Percentiles rank a stretch among this genome's conserved stretches.
Evolutionary conservation across 2,797 vertebrate genomes (phyloP).

Genomic region (Bucorvus abyssinicus): DNA sequence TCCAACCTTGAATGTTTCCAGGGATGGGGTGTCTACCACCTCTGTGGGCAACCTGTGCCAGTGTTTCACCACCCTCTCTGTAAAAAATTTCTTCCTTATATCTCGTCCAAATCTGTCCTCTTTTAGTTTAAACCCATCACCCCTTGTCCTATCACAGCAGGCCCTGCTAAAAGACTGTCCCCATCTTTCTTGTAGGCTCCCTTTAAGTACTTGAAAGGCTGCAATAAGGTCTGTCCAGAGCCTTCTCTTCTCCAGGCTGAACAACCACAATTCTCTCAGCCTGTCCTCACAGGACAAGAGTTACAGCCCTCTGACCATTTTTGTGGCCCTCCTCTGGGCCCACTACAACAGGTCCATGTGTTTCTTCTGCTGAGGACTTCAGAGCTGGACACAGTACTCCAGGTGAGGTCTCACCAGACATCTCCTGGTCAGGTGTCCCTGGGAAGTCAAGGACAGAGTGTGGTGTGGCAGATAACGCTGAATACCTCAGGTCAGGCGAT

Average conservation of each 20-base stretch:
- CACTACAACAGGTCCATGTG: not conserved
- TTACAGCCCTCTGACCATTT: not conserved
- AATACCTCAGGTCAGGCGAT: accelerated
- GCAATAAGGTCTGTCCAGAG: not conserved
- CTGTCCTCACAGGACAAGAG: not conserved
- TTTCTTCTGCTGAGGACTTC: not conserved
- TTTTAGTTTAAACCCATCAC: not conserved
- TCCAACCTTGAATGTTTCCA: not conserved
- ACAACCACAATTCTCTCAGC: not conserved
- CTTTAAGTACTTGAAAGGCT: not conserved
- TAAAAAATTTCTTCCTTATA: not conserved
- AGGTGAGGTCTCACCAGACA: not conserved
- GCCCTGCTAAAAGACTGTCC: not conserved
- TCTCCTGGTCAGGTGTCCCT: accelerated
- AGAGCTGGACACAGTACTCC: not conserved
- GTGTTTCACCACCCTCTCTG: not conserved
- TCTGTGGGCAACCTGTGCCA: not conserved
- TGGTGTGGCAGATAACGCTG: not conserved
- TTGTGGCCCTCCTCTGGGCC: not conserved
- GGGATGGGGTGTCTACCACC: not conserved
- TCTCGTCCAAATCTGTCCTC: not conserved
- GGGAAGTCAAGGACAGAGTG: not conserved
- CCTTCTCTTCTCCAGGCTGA: not conserved
- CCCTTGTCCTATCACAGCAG: not conserved
- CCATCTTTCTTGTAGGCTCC: not conserved